phyloP scores from a whole-genome alignment of 2,888 invertebrate species.

The Micoletzkya japonica region DNA sequence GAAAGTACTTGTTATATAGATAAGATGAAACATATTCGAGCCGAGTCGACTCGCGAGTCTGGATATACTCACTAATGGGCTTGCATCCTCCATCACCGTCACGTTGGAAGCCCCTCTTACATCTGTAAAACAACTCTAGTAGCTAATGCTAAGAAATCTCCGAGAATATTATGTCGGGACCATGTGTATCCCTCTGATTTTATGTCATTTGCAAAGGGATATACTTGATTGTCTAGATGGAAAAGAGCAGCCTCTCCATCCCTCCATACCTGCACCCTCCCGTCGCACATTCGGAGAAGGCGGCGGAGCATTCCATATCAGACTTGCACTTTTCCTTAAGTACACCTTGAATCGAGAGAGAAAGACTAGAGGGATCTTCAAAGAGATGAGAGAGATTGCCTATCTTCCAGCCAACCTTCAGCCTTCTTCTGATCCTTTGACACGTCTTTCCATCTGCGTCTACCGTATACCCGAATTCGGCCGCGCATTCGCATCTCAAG shows the following conservation, averaged over 20 bases:
- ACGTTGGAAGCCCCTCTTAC: constrained; percentile 58
- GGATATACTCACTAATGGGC: constrained; percentile 43
- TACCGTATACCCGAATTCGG: constrained; percentile 53
- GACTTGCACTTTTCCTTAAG: constrained; percentile 55
- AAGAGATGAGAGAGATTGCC: background rate
- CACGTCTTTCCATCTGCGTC: constrained; percentile 49
- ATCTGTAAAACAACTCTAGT: constrained; percentile 20
- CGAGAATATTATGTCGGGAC: too few species aligned
- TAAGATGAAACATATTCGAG: background rate
- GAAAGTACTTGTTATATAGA: too few species aligned
- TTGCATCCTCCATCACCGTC: constrained; percentile 61
- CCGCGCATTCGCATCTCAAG: constrained; percentile 51
- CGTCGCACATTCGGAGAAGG: constrained; percentile 57
- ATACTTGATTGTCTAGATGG: too few species aligned
- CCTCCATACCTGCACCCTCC: constrained; percentile 49
- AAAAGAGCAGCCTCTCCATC: too few species aligned
- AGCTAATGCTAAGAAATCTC: too few species aligned
- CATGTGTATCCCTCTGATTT: too few species aligned
- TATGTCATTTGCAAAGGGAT: too few species aligned
- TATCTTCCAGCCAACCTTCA: constrained; percentile 41
- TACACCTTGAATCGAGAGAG: background rate
- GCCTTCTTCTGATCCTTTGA: constrained; percentile 46
- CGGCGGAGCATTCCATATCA: constrained; percentile 59
- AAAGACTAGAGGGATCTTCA: background rate
- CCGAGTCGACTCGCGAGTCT: background rate